A percentile compares a stretch with the other conserved stretches of the same genome.
Conservation (phyloP, 2,797 vertebrate species). For the Danio tinwini region DNA sequence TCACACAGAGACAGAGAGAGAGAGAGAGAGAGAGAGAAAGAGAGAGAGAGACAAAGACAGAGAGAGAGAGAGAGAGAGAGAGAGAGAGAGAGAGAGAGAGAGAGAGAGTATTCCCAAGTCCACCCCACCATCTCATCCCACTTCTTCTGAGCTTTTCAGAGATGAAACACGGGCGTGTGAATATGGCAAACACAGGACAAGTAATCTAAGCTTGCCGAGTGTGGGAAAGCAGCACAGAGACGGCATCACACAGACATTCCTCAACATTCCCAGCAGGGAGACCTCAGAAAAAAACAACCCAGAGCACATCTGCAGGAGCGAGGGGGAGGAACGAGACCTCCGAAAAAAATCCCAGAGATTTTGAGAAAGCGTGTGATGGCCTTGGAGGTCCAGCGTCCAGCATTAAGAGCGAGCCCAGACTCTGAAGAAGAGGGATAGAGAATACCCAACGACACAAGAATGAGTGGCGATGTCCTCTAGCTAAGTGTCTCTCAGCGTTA, state of each 20-base stretch:
- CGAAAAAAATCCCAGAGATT: slow-evolving; percentile 61
- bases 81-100: slow-evolving; percentile 23
- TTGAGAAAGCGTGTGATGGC: slow-evolving; percentile 81
- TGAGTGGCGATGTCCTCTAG: slow-evolving; percentile 99
- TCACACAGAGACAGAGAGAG: slow-evolving; percentile 46
- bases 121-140: slow-evolving; percentile 5
- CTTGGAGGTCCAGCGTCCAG: slow-evolving; percentile 73
- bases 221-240: slow-evolving; percentile 11
- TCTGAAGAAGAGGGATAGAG: slow-evolving; percentile 92
- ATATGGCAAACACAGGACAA: slow-evolving; percentile 5
- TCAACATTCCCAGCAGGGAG: slow-evolving; percentile 31
- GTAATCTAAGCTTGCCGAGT: slow-evolving; percentile 37
- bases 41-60: slow-evolving; percentile 49
- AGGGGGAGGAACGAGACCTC: slow-evolving; percentile 19
- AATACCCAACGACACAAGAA: slow-evolving; percentile 75
- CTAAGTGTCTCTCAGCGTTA: slow-evolving; percentile 64
- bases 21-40: slow-evolving; percentile 13
- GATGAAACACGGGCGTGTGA: background rate
- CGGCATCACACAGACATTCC: slow-evolving; percentile 34
- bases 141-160: slow-evolving; percentile 33
- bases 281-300: slow-evolving; percentile 15
- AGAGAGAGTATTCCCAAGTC: slow-evolving; percentile 3
- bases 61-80: slow-evolving; percentile 36
- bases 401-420: slow-evolving; percentile 78
- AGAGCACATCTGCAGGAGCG: slow-evolving; percentile 13